Base-by-base conservation (phyloP, 2,797 vertebrate genomes). In the Hemibagrus guttatus region DNA sequence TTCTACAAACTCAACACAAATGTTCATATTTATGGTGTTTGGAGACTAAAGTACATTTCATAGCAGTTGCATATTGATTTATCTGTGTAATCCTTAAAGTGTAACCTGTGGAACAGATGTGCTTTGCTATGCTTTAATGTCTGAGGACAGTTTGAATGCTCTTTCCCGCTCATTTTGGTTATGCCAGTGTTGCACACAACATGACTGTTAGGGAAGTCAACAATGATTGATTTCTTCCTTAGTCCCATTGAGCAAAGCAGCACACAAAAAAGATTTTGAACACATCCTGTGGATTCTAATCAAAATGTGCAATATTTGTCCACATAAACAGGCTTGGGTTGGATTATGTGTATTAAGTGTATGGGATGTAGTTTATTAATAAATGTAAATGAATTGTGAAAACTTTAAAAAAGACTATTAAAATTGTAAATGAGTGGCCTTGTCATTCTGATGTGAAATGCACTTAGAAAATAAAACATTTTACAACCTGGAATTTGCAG, bases 101-200 rank as follows among this genome's bases (percentile, higher is more conserved):
- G 58, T 63, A 76, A 84, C 83, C 71, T 76, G 71, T 64, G 46
- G n/a, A 84, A 63, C 56, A 76, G 72, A 84, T 84, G 58, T 76
- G 71, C 42, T 76, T 84, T 52, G 59, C 58, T 61, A 63, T 64
- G n/a, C 71, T 76, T 74, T 84, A 46, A 74, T 49, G 56, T 74
- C n/a, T 84, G 59, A 64, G 42, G 59, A 76, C 83, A 39, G 42
- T 64, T 54, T 64, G 59, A 83, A 83, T 14, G 49, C 46, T 68
- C 28, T 82, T 35, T 66, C 61, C 46, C 8, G n/a, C 46, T 49
- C 46, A 7, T 49, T 49, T 49, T 49, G 21, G 17, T 63, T 54
- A 56, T 83, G 81, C 81, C 63, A 83, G 81, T 19, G 17, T 54
- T 35, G 46, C 68, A 49, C 42, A 64, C 61, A 52, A 52, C 42